A percentile compares a stretch with the other conserved stretches of the same genome.
phyloP scores from a whole-genome alignment of 2,797 vertebrate species.

The Anniella stebbinsi region DNA sequence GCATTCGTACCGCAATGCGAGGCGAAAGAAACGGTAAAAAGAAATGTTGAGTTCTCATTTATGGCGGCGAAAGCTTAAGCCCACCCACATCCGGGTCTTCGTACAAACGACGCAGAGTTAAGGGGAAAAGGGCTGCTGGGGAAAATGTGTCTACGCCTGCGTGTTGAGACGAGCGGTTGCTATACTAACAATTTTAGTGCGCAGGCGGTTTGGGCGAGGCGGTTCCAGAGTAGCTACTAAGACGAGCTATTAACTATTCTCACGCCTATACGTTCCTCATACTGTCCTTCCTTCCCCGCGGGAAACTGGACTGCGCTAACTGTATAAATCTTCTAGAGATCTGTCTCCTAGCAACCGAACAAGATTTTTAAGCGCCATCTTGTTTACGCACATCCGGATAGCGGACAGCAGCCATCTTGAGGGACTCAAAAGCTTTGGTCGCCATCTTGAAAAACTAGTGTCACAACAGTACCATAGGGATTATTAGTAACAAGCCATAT shows the following conservation, averaged over 20 bases:
- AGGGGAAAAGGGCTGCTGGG: background rate
- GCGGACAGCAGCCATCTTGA: slow-evolving; percentile 53
- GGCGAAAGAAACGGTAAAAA: too few relatives aligned
- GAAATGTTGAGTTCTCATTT: too few relatives aligned
- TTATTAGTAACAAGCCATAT: background rate
- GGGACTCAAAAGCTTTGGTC: background rate
- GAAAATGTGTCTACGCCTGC: background rate
- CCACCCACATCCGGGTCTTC: background rate
- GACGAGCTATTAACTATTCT: background rate
- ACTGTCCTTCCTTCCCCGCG: too few relatives aligned
- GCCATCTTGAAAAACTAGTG: slow-evolving; percentile 32
- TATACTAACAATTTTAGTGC: too few relatives aligned
- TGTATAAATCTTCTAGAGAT: background rate
- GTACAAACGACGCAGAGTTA: background rate
- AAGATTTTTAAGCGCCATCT: slow-evolving; percentile 7
- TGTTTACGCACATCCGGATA: background rate
- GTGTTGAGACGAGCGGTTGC: background rate
- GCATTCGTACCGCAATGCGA: background rate
- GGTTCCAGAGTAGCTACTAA: background rate
- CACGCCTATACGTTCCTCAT: too few relatives aligned
- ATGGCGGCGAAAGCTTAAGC: accelerated
- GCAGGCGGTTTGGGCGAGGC: background rate
- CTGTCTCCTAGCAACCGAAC: slow-evolving; percentile 4
- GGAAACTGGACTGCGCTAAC: background rate
- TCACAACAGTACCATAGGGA: background rate